phyloP scores from a whole-genome alignment of 1,140 invertebrate genomes.

The Temnothorax nylanderi region DNA sequence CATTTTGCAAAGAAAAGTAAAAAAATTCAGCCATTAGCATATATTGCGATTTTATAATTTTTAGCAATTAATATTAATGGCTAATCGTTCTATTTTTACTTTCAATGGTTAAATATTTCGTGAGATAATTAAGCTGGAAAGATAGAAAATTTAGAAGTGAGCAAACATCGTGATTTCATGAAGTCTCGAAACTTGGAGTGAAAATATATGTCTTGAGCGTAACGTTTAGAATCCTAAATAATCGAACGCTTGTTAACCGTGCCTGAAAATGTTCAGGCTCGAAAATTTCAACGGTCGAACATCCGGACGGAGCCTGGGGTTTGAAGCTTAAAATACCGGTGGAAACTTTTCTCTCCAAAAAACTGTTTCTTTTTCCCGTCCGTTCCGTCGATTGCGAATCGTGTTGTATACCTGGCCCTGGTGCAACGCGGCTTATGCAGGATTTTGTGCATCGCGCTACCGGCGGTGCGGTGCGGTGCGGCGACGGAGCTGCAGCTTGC shows the following conservation, averaged over 20 bases:
- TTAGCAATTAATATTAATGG: not conserved
- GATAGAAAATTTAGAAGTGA: not conserved
- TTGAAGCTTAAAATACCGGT: not conserved
- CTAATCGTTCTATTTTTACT: not conserved
- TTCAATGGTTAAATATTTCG: not conserved
- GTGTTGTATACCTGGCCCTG: constrained; percentile 8
- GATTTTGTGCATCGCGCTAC: constrained; percentile 58
- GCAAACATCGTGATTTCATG: not conserved
- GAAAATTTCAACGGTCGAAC: not conserved
- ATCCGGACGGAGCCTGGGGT: not conserved
- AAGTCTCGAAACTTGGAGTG: not conserved
- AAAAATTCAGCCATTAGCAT: not conserved
- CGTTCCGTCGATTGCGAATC: constrained; percentile 8
- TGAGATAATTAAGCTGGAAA: not conserved
- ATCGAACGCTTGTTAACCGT: not conserved
- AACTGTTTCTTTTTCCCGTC: not conserved
- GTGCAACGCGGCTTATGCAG: constrained; percentile 33
- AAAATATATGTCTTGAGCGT: not conserved
- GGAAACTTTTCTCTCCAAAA: not conserved
- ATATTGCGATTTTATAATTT: not conserved
- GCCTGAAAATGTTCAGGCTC: not conserved
- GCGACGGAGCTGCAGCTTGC: constrained; percentile 66
- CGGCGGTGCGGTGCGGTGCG: constrained; percentile 24
- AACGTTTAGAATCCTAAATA: not conserved
- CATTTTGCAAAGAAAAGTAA: not conserved